Conservation (phyloP, 2,888 invertebrate species). For the Euspilapteryx auroguttella region DNA sequence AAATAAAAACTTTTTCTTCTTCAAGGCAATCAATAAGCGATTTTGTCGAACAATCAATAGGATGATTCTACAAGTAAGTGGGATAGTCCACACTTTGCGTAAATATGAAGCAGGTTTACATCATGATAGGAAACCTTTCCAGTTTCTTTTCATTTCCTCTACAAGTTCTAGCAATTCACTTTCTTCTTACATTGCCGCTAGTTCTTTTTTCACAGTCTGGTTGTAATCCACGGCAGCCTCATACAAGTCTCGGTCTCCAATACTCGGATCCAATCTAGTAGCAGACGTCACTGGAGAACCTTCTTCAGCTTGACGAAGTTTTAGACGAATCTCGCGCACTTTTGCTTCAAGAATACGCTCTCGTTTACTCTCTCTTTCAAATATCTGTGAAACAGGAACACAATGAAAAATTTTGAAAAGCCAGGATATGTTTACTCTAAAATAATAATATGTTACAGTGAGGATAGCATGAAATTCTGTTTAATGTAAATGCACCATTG, state of each 20-base stretch:
- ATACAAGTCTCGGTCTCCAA: constrained; percentile 26
- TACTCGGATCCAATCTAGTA: constrained; percentile 17
- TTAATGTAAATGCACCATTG: not conserved
- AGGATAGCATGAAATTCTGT: not conserved
- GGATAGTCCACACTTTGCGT: no score
- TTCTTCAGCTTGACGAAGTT: constrained; percentile 35
- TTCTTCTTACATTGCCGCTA: no score
- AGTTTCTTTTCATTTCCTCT: no score
- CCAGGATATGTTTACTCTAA: not conserved
- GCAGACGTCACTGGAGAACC: constrained; percentile 12
- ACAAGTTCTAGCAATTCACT: no score
- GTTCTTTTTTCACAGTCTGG: constrained; percentile 19
- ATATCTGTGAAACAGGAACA: constrained; percentile 57
- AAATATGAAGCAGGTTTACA: no score
- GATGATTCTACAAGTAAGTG: no score
- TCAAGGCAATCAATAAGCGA: no score
- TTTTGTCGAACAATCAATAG: no score
- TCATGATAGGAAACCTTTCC: no score
- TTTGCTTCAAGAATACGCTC: constrained; percentile 91
- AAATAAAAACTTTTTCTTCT: no score
- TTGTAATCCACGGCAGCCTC: constrained; percentile 23
- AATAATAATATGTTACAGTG: not conserved
- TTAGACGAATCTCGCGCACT: constrained; percentile 75
- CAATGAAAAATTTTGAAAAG: not conserved
- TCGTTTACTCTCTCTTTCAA: constrained; percentile 83